These are phyloP conservation scores for Macrosiphum euphorbiae DNA, from an alignment of 2,888 invertebrate genomes.

Conservation along the genomic window DNA sequence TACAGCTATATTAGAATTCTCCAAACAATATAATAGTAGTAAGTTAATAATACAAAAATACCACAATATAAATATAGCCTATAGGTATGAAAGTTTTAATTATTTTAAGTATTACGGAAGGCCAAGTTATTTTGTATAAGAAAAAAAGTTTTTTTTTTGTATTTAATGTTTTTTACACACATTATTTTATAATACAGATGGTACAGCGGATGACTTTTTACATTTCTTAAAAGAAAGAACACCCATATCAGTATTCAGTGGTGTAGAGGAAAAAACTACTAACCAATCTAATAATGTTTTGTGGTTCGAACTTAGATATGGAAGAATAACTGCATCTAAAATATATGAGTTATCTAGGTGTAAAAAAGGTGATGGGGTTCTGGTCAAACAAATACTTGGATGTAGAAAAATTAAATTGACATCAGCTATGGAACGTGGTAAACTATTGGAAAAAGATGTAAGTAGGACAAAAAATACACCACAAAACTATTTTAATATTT, in stretches of 20 bases:
- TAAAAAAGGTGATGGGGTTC: conserved; percentile 26
- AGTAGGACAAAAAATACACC: background rate
- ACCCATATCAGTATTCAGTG: conserved; percentile 12
- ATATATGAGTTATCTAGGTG: conserved; percentile 56
- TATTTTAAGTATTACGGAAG: background rate
- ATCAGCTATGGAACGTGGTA: conserved; percentile 58
- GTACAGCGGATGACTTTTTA: background rate
- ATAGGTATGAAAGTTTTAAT: conserved; percentile 10
- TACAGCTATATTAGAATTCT: conserved; percentile 6
- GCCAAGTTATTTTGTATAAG: conserved; percentile 1
- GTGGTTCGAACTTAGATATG: conserved; percentile 58
- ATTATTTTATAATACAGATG: conserved; percentile 11
- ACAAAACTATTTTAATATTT: conserved; percentile 3
- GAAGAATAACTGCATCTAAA: conserved; percentile 58
- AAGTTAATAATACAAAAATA: conserved; percentile 4
- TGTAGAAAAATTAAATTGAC: conserved; percentile 56
- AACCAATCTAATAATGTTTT: conserved; percentile 50
- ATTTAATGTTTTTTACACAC: background rate
- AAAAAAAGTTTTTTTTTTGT: background rate
- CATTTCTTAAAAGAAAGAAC: conserved; percentile 9
- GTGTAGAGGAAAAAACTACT: conserved; percentile 37
- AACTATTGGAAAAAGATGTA: conserved; percentile 48
- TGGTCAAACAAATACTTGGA: conserved; percentile 46
- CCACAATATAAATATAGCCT: background rate
- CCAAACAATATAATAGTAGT: conserved; percentile 3